Base-by-base conservation (phyloP, 2,113 vertebrate species). In the Spizaetus ornatus region DNA sequence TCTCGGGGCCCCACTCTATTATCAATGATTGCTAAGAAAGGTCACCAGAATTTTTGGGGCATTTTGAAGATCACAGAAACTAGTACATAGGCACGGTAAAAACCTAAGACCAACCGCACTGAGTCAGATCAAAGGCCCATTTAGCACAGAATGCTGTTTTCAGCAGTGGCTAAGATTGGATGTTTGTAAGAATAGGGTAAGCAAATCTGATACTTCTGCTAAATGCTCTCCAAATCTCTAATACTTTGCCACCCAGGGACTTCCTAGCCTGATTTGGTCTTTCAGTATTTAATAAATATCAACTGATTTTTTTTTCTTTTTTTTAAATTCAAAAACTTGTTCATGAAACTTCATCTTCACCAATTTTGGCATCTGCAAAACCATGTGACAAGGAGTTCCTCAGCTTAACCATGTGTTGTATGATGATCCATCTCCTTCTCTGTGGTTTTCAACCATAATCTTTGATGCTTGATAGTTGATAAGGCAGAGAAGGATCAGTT, bases 41-140 rank as follows among this genome's bases (percentile, higher is more conserved):
- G 38, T 82, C 58, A 77, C 20, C 29, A 70, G 53, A 77, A 21
- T 27, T 90, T 62, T 16, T 0, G n/a, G 13, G 38, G 25, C 55
- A 22, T 80, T 92, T 80, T 74, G 59, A 77, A 70, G n/a, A 45
- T 55, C 40, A 66, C 74, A 86, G 70, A 66, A 92, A 70, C n/a
- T 31, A 11, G 26, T 50, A 25, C 22, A 61, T 2, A 56, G 31
- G 16, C 3, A 0, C 36, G 69, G 21, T 69, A 38, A 86, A 82
- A 87, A 87, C 15, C 13, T 52, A 13, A 71, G 34, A 43, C 31
- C 0, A 0, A 61, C 81, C 3, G 0, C 61, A 36, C 43, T 85
- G 81, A 94, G 42, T 91, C 81, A 94, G 65, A 72, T 93, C 45
- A 87, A 82, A 79, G 66, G 8, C 36, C 56, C 34, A 7, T 71